These are phyloP conservation scores for Bradysia coprophila DNA, from an alignment of 1,140 invertebrate species.

Conservation along the genomic window DNA sequence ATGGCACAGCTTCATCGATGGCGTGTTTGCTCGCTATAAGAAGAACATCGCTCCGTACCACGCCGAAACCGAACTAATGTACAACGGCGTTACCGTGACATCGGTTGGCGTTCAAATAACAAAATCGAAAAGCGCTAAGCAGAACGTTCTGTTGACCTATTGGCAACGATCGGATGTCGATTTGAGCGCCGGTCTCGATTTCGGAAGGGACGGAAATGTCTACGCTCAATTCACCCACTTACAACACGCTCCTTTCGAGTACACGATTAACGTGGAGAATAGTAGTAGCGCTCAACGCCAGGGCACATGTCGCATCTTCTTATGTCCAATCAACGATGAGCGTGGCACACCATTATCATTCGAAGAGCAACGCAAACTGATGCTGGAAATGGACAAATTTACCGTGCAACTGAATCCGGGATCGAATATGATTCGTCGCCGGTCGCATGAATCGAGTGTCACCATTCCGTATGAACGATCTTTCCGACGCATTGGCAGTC, in stretches of 20 bases:
- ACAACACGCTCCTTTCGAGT: conserved; percentile 24
- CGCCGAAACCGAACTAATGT: conserved; percentile 2
- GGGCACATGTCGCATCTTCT: conserved; percentile 25
- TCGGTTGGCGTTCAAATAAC: not conserved
- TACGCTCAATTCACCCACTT: conserved; percentile 25
- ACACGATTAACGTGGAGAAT: conserved; percentile 14
- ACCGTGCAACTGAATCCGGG: conserved; percentile 22
- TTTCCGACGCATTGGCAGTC: conserved; percentile 33
- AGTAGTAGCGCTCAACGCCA: conserved; percentile 15
- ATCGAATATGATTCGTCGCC: conserved; percentile 24
- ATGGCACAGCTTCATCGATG: conserved; percentile 56
- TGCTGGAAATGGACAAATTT: conserved; percentile 28
- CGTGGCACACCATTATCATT: conserved; percentile 16
- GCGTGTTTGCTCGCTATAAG: conserved; percentile 53
- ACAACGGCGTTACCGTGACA: not conserved
- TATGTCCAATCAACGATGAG: conserved; percentile 26
- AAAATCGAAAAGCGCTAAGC: conserved; percentile 6
- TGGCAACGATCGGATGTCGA: conserved; percentile 31
- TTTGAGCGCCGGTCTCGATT: conserved; percentile 30
- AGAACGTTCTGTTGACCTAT: conserved; percentile 23
- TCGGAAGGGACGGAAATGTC: conserved; percentile 29
- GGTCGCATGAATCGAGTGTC: conserved; percentile 26
- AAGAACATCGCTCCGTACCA: conserved; percentile 36
- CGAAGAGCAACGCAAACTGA: conserved; percentile 21
- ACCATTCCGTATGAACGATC: conserved; percentile 38